Base-by-base conservation (phyloP, 2,113 vertebrate species). In the Pteronura brasiliensis region DNA sequence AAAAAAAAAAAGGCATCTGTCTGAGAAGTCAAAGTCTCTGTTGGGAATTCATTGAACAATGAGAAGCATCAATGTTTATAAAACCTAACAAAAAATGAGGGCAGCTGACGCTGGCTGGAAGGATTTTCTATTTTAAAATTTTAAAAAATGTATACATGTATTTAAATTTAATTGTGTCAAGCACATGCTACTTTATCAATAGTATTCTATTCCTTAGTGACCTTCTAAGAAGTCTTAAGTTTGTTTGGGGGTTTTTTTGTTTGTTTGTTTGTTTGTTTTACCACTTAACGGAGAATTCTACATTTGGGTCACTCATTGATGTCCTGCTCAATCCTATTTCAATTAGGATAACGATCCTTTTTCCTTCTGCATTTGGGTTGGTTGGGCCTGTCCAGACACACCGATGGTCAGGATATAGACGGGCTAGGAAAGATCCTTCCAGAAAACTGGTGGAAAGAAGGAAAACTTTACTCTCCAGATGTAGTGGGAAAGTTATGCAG, bases 211-310 rank as follows among this genome's bases (percentile, higher is more conserved):
- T 67, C 52, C 36, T 74, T 21, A 12, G 74, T 31, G 61, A 69
- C 34, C 49, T 92, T 96, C 88, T 74, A 90, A 90, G 55, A 96
- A 93, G 87, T 69, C 90, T 86, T 49, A 14, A 76, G 59, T 93
- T 87, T 72, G 88, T 39, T 23, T 44, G 2, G 13, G 47, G 47
- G 57, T 92, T 79, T 72, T 91, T n/a, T 11, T 42, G 1, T 44
- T 49, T 49, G 47, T 44, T 10, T 25, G 6, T 59, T 59, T n/a
- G 59, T 96, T 87, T 72, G 86, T n/a, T 13, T 44, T 10, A 47
- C 29, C 42, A 86, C 92, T 93, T 83, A 96, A 31, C 1, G 44
- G 89, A 96, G 39, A 96, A 71, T 15, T 77, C 92, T 92, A 47
- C 39, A 4, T 74, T 92, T 87, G 79, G 52, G 31, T 83, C 34